phyloP scores from a whole-genome alignment of 1,140 invertebrate genomes.

The Marisa cornuarietis region DNA sequence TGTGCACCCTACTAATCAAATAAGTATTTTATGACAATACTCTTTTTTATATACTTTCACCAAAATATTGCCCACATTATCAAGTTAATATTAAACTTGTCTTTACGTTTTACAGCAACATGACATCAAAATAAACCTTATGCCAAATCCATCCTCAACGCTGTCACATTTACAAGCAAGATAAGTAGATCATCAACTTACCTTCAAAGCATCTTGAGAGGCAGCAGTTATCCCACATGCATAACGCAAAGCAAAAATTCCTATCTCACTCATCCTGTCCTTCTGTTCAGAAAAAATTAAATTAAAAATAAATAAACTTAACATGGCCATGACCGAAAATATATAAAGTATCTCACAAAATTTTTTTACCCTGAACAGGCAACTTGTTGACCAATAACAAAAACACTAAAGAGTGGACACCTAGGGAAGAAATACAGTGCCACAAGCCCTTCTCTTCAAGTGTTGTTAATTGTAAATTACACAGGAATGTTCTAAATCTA shows the following conservation, averaged over 20 bases:
- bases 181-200: constrained; percentile 7
- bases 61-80: too few species aligned
- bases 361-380: too few species aligned
- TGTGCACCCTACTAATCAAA: too few species aligned
- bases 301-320: not conserved
- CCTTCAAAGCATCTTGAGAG: constrained; percentile 37
- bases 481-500: not conserved
- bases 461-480: not conserved
- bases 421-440: not conserved
- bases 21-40: too few species aligned
- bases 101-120: too few species aligned
- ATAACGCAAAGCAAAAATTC: constrained; percentile 39
- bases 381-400: not conserved
- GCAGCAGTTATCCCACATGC: constrained; percentile 38
- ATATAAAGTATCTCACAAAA: not conserved
- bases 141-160: too few species aligned
- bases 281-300: not conserved
- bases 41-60: too few species aligned
- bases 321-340: not conserved
- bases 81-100: too few species aligned
- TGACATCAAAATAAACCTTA: too few species aligned
- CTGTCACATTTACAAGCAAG: not conserved
- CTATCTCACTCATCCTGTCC: constrained; percentile 21
- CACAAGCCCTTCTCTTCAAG: not conserved
- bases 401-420: not conserved